phyloP scores from a whole-genome alignment of 1,140 invertebrate genomes.

The Tetramorium alpestre region DNA sequence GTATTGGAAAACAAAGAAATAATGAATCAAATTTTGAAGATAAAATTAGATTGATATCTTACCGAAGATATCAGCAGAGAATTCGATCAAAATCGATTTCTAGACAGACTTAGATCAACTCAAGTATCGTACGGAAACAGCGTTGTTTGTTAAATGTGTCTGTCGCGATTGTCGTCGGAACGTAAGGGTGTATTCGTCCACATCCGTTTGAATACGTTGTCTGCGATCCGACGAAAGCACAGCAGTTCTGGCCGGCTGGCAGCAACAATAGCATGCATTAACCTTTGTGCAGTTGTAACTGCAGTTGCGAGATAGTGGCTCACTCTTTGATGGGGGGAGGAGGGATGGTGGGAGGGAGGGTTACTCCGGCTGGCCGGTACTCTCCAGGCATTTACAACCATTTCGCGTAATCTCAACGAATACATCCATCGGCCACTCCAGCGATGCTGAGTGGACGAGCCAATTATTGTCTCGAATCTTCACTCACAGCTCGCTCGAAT shows the following conservation, averaged over 20 bases:
- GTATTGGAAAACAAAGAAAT: not conserved
- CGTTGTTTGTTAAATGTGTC: slow-evolving; percentile 5
- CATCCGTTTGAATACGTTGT: slow-evolving; percentile 76
- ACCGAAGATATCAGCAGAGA: not conserved
- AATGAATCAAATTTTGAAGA: not conserved
- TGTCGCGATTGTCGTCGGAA: slow-evolving; percentile 20
- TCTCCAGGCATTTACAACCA: slow-evolving; percentile 83
- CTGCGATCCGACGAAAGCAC: slow-evolving; percentile 72
- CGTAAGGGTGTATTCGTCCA: slow-evolving; percentile 67
- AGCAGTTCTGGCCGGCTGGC: slow-evolving; percentile 82
- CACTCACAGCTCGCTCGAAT: slow-evolving; percentile 40
- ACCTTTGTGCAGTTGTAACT: slow-evolving; percentile 85
- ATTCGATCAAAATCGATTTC: slow-evolving; percentile 7
- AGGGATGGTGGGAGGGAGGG: slow-evolving; percentile 45
- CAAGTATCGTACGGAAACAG: not conserved
- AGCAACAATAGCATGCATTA: slow-evolving; percentile 85
- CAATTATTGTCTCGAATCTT: slow-evolving; percentile 78
- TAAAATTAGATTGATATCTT: not conserved
- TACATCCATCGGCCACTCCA: slow-evolving; percentile 79
- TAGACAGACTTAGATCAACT: not conserved
- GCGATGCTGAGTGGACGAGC: slow-evolving; percentile 78
- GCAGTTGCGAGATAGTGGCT: slow-evolving; percentile 84
- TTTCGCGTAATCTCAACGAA: slow-evolving; percentile 84
- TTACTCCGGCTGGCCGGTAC: slow-evolving; percentile 62
- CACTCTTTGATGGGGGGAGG: slow-evolving; percentile 62